These are phyloP conservation scores for Loripinus fragilis DNA, from an alignment of 2,888 invertebrate genomes.

Conservation along the genomic window DNA sequence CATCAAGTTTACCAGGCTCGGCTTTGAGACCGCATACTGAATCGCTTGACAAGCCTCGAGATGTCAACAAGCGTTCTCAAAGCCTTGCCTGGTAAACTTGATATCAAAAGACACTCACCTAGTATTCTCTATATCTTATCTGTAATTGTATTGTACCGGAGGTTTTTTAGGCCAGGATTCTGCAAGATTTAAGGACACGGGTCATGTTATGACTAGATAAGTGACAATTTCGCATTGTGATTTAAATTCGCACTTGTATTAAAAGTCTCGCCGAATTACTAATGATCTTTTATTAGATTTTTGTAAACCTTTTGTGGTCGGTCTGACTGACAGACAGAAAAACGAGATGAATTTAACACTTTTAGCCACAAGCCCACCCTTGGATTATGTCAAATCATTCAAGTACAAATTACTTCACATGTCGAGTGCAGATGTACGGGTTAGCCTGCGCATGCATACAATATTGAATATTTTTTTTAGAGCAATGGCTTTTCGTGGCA, in stretches of 20 bases:
- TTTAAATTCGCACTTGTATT: neutral
- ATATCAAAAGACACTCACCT: too few relatives aligned
- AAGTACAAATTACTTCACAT: too few relatives aligned
- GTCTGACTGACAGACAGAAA: neutral
- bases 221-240: neutral
- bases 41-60: too few relatives aligned
- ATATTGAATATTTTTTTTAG: too few relatives aligned
- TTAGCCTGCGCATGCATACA: too few relatives aligned
- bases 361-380: slow-evolving; percentile 18
- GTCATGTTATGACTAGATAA: slow-evolving; percentile 12
- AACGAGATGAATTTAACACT: slow-evolving; percentile 8
- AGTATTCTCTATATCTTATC: neutral
- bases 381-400: slow-evolving; percentile 3
- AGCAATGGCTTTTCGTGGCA: too few relatives aligned
- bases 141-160: neutral
- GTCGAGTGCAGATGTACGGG: too few relatives aligned
- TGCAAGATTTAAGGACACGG: slow-evolving; percentile 9
- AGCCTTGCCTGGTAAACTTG: too few relatives aligned
- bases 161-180: slow-evolving; percentile 8
- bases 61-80: too few relatives aligned
- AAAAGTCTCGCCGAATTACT: slow-evolving; percentile 11
- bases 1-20: too few relatives aligned
- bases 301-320: slow-evolving; percentile 17
- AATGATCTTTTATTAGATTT: slow-evolving; percentile 20
- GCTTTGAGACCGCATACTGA: too few relatives aligned